Evolutionary conservation across 2,113 vertebrate species (phyloP), one percentile per base, ranked within the genome.

Genomic region (Nicator chloris): DNA sequence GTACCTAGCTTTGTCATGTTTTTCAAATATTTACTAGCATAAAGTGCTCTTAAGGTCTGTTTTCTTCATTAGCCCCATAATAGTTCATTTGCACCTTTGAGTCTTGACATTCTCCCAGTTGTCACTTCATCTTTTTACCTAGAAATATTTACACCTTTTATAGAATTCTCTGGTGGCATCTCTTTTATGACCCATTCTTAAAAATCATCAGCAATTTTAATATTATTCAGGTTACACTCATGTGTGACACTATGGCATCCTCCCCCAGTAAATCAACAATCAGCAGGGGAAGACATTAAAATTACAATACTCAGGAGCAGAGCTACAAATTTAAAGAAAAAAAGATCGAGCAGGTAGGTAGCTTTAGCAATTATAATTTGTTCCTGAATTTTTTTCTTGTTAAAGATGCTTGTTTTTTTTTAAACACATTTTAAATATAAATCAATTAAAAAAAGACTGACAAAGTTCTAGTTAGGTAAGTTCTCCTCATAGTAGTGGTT

Each of bases 1-100:
- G 6, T 19, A 6, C 26, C 19, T 30, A 24, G 49, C 15, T 44
- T 30, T 33, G 1, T 11, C 35, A 3, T 3, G 1, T 0, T 42
- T 61, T 65, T 65, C 24, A 17, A 24, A 56, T 77, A 56, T 7
- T 81, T 37, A 8, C 18, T 61, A 18, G 4, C 39, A 30, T 31
- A 16, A 88, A 76, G 14, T 31, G 7, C 31, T 80, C 79, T 70
- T 15, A 37, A 49, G 8, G 49, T 49, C 28, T 69, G 12, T 45
- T 81, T 78, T 45, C 33, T 84, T 75, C 28, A 54, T 31, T 61
- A 39, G 22, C 20, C 42, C 19, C n/a, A 2, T 15, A 86, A 27
- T 37, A 71, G 31, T 17, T 77, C 3, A 28, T 49, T 65, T 81
- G 13, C 49, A 54, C 42, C 19, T 68, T 68, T n/a, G 64, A 56